Base-by-base conservation (phyloP, 2,888 invertebrate genomes). In the Andrena bucephala region DNA sequence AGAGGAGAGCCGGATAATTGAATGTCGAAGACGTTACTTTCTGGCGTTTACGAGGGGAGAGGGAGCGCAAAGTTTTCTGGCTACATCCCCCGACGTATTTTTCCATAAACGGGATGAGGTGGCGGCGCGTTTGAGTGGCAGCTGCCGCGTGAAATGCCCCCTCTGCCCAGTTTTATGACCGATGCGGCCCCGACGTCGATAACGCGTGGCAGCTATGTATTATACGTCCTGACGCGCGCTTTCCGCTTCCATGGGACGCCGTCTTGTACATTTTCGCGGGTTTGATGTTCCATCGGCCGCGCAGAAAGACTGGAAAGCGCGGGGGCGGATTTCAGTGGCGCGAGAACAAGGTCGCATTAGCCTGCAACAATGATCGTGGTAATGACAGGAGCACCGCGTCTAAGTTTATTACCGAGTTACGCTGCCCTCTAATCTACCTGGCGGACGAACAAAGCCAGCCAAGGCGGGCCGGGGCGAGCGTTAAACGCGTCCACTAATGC, bases 131-230 rank as follows among this genome's bases (percentile, higher is more conserved):
- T 88, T 83, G 85, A 88, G 88, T 84, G 86, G 86, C 85, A 85
- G 88, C 89, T 87, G 89, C 86, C 86, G 85, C 86, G 86, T 81
- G 85, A 85, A 90, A 90, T 86, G 84, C 84, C 85, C 85, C 77
- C 84, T 79, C 83, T 83, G 85, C 79, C 86, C 83, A 68, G 88
- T 89, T 89, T 90, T 89, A 89, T 82, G 89, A 86, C 86, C 82
- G 84, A 83, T 86, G 89, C 89, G 87, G 42, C 42, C 88, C 74
- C 81, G 68, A 59, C 67, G 76, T 77, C 87, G 87, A 87, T 87
- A 76, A 85, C 75, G 82, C 63, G 36, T 4, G 54, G 36, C 50
- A 16, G 48, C 52, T 13, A 2, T 74, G 29, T 10, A 31, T 54
- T 36, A 42, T 65, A 57, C 57, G 27, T 4, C 60, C 8, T 62